Base-by-base conservation (phyloP, 2,113 vertebrate genomes). In the Amblyopsis rosae region DNA sequence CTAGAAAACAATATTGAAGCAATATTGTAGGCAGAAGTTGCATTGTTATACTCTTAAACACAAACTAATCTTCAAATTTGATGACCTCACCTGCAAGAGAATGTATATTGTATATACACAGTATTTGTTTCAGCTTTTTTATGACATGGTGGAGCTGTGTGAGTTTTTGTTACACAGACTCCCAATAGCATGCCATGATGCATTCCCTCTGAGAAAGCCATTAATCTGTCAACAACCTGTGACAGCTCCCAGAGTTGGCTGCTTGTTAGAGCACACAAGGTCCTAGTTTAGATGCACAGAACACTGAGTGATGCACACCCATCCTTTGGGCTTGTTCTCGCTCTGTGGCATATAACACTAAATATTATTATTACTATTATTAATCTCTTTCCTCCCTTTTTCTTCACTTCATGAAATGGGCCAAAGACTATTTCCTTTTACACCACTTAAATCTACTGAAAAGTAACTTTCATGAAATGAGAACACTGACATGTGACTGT, bases 151-250 rank as follows among this genome's bases (percentile, higher is more conserved):
- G 6, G 59, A 68, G 53, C 69, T 76, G 59, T 73, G 73, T 63
- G 56, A 46, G 69, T 19, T 10, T 19, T 45, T 59, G 64, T 65
- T 72, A 68, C 62, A 68, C 54, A 32, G 64, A 82, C 68, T 76
- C 19, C 62, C 72, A 79, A 79, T 45, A 76, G 76, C 60, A 61
- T 55, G 65, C 80, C 72, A 50, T 62, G 5, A 35, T 62, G 69
- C 78, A 73, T 70, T 85, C 51, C 73, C 49, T 61, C 26, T 51
- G 70, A 79, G 62, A 73, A 70, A 54, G 66, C 46, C 80, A 88
- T 87, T 76, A 86, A 88, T 85, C 84, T 69, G 70, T 83, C 80
- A 76, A 47, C 77, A 83, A 60, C 74, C 74, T 70, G 41, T 82
- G 74, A 87, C 72, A 82, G 65, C 59, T 85, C 59, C 71, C 26